Percentiles rank a stretch among this genome's conserved stretches.
Conservation (phyloP, 1,140 invertebrate genomes). For the Drosophila arizonae region DNA sequence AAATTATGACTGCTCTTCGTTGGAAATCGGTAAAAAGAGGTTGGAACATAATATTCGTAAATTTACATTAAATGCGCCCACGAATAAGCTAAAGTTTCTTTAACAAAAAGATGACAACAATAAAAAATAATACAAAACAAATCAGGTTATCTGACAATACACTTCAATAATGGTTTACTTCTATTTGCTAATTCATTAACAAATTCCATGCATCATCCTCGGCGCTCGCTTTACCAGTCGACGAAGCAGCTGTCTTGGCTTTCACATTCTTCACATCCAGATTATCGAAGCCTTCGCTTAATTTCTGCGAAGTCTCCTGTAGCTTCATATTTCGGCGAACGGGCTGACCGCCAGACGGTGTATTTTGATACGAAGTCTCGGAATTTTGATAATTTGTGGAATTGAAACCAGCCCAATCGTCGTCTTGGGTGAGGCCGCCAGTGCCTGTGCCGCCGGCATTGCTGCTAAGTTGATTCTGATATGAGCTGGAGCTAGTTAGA, state of each 20-base stretch:
- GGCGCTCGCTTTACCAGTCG: constrained; percentile 78
- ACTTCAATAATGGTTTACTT: constrained; percentile 18
- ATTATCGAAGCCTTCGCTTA: constrained; percentile 83
- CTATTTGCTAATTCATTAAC: constrained; percentile 83
- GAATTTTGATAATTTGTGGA: constrained; percentile 65
- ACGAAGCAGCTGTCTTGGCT: constrained; percentile 44
- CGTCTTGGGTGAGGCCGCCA: constrained; percentile 55
- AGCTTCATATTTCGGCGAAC: constrained; percentile 66
- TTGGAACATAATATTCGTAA: constrained; percentile 46
- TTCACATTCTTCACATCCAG: constrained; percentile 83
- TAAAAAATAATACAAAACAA: constrained; percentile 59
- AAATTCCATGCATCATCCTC: constrained; percentile 85
- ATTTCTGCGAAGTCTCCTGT: constrained; percentile 68
- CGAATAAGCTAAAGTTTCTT: constrained; percentile 43
- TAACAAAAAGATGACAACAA: constrained; percentile 54
- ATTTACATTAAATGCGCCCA: constrained; percentile 74
- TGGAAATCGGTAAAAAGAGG: constrained; percentile 30
- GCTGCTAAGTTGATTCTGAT: constrained; percentile 66
- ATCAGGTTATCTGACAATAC: constrained; percentile 45
- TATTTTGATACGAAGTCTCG: constrained; percentile 75
- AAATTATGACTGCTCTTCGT: constrained; percentile 11
- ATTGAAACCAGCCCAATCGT: constrained; percentile 72
- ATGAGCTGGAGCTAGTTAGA: constrained; percentile 73
- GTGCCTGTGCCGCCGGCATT: constrained; percentile 31
- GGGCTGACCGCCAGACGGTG: constrained; percentile 61